Base-by-base conservation (phyloP, 2,797 vertebrate species). In the Acropternis orthonyx region DNA sequence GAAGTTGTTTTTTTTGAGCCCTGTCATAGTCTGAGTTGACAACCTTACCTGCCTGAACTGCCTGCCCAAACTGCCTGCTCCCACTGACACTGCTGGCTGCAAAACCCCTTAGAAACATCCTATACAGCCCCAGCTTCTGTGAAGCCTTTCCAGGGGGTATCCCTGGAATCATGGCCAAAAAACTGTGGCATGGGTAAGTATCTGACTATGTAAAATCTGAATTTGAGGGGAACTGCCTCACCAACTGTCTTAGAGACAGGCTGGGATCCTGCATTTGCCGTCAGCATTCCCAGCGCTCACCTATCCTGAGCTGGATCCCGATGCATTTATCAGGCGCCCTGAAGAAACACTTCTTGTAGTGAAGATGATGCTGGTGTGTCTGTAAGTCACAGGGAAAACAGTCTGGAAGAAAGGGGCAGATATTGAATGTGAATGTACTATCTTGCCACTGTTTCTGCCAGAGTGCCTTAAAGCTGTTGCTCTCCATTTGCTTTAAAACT, bases 401-500 rank as follows among this genome's bases (percentile, higher is more conserved):
- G 56, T 79, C 51, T 43, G 73, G 63, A 91, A 88, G 69, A 66
- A 84, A 77, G 69, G 69, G 67, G 48, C 55, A 71, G 49, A 66
- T 81, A 73, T 0, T n/a, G 66, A 95, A 84, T 32, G 71, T 49
- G 37, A 82, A 65, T 34, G 44, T 80, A 51, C 39, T 68, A 34
- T n/a, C 62, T 92, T 72, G 61, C 67, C 61, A 58, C 85, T 92
- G 66, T 81, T 77, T 86, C 87, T 89, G 68, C 52, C 2, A 3
- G 85, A 76, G 71, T n/a, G 72, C 82, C 78, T 88, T 88, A 74
- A 95, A 85, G 63, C 61, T 2, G 1, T 54, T 85, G 68, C 6
- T 88, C 55, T 94, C 93, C 51, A 48, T 52, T 83, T 17, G 14
- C 48, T 96, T 91, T 62, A 88, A 92, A 95, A 89, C 85, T 91